These are phyloP conservation scores for Channa striata DNA, from an alignment of 2,797 vertebrate genomes.

Conservation along the genomic window DNA sequence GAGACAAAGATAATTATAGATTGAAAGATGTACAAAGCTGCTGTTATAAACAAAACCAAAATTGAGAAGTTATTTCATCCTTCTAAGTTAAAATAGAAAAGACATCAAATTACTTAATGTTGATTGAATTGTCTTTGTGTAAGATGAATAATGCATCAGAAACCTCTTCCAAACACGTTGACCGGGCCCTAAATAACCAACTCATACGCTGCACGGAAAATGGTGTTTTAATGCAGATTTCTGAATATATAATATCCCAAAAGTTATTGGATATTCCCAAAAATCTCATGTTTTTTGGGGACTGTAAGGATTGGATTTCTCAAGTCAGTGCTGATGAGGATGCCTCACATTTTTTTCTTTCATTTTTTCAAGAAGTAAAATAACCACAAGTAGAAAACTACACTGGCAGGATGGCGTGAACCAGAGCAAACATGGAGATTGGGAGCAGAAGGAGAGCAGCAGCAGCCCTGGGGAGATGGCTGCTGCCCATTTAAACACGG, in stretches of 20 bases:
- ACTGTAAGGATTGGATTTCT: not conserved
- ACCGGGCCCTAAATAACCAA: conserved; percentile 4
- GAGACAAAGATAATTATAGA: conserved; percentile 50
- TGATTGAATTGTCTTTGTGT: not conserved
- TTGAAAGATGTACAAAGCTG: conserved; percentile 32
- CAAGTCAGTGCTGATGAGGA: not conserved
- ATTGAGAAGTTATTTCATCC: too few relatives aligned
- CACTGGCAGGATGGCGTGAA: conserved; percentile 74
- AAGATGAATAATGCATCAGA: conserved; percentile 36
- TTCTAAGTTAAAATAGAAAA: too few relatives aligned
- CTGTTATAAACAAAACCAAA: conserved; percentile 23
- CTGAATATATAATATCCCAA: too few relatives aligned
- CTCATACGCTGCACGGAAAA: not conserved
- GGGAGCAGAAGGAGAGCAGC: conserved; percentile 38
- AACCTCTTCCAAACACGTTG: conserved; percentile 8
- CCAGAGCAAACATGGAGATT: conserved; percentile 56
- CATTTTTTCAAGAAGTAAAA: conserved; percentile 80
- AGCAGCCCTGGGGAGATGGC: conserved; percentile 43
- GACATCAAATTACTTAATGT: not conserved
- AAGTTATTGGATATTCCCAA: too few relatives aligned
- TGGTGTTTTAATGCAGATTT: not conserved
- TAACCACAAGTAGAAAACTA: conserved; percentile 82
- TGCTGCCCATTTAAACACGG: conserved; percentile 50
- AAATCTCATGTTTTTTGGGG: too few relatives aligned
- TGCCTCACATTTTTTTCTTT: not conserved